phyloP scores from a whole-genome alignment of 2,888 invertebrate species.

The Pyralis farinalis region DNA sequence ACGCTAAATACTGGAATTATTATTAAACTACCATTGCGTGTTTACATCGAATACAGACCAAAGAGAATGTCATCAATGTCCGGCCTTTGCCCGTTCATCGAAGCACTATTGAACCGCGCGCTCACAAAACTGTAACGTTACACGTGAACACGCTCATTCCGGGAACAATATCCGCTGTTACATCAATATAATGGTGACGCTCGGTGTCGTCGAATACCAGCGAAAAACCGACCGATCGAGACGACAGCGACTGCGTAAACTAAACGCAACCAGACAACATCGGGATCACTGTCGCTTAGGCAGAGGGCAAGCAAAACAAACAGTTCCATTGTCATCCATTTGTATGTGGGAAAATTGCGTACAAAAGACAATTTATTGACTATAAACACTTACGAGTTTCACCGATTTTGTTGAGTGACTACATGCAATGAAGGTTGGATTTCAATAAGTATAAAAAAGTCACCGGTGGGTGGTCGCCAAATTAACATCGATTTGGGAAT shows the following conservation, averaged over 20 bases:
- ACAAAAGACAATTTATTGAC: conserved; percentile 52
- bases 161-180: conserved; percentile 33
- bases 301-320: conserved; percentile 61
- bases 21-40: conserved; percentile 25
- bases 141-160: conserved; percentile 28
- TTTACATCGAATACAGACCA: conserved; percentile 45
- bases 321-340: conserved; percentile 61
- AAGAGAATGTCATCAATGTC: conserved; percentile 45
- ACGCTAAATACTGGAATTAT: conserved; percentile 29
- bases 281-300: conserved; percentile 36
- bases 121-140: conserved; percentile 34
- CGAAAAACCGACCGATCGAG: conserved; percentile 47
- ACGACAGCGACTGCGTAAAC: conserved; percentile 43
- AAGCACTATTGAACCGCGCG: conserved; percentile 34
- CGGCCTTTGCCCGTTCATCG: conserved; percentile 51
- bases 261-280: conserved; percentile 36
- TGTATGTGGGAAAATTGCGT: conserved; percentile 66
- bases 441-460: background rate
- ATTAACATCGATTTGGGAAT: too few species aligned
- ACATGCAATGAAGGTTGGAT: background rate
- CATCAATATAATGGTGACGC: conserved; percentile 35
- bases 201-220: conserved; percentile 41
- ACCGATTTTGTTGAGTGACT: conserved; percentile 1
- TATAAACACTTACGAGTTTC: conserved; percentile 27
- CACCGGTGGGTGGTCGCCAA: too few species aligned